phyloP scores from a whole-genome alignment of 1,140 invertebrate species.

The Drosophila jambulina region DNA sequence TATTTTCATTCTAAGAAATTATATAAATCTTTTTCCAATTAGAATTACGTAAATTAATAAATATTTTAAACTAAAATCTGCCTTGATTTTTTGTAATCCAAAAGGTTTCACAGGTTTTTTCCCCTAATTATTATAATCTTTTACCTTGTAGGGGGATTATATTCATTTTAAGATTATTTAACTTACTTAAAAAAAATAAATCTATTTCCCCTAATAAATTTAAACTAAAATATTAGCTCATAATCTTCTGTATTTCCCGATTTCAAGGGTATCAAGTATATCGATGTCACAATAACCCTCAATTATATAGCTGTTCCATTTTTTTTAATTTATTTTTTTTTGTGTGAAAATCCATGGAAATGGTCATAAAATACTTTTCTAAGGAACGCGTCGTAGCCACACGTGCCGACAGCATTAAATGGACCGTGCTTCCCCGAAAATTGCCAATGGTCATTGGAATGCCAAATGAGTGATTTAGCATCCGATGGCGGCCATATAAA shows the following conservation, averaged over 20 bases:
- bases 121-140: no score
- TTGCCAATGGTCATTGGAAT: conserved; percentile 40
- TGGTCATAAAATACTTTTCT: conserved; percentile 22
- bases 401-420: conserved; percentile 35
- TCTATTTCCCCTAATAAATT: not conserved
- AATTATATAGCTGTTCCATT: not conserved
- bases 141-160: no score
- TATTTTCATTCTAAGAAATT: not conserved
- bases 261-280: conserved; percentile 6
- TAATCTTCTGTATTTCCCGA: rapidly evolving
- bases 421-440: conserved; percentile 23
- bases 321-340: not conserved
- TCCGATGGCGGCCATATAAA: conserved; percentile 11
- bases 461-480: conserved; percentile 22
- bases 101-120: no score
- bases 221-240: not conserved
- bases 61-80: not conserved
- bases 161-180: not conserved
- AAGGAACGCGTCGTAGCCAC: conserved; percentile 2
- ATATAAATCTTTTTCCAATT: not conserved
- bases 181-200: not conserved
- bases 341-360: conserved; percentile 23
- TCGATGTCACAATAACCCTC: not conserved
- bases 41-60: no score
- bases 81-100: no score